Percentiles rank a stretch among this genome's conserved stretches.
Conservation (phyloP, 2,113 vertebrate genomes). For the Daubentonia madagascariensis region DNA sequence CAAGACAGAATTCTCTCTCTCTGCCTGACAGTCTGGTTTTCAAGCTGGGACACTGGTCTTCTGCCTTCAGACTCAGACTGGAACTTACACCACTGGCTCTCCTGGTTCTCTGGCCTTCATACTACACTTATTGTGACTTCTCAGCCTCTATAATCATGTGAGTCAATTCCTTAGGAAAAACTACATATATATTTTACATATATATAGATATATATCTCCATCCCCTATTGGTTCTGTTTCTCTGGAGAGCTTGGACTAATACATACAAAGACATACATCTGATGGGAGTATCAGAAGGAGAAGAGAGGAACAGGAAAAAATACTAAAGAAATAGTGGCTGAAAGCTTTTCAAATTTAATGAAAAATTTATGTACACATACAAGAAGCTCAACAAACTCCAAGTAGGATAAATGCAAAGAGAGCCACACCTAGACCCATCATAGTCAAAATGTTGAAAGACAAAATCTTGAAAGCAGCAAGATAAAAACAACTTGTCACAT, state of each 20-base stretch:
- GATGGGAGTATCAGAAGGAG: background rate
- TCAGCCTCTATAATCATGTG: background rate
- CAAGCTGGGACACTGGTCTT: background rate
- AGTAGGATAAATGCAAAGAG: background rate
- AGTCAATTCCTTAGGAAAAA: background rate
- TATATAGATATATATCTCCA: background rate
- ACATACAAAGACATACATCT: background rate
- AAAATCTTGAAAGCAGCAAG: background rate
- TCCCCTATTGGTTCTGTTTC: background rate
- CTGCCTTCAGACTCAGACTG: background rate
- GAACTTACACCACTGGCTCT: background rate
- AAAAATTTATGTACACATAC: background rate
- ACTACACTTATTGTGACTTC: background rate
- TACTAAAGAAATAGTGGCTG: background rate
- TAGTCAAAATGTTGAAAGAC: background rate
- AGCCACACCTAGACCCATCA: background rate
- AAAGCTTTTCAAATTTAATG: background rate
- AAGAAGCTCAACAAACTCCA: background rate
- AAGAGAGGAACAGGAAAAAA: constrained; percentile 15
- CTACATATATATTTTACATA: too few relatives aligned
- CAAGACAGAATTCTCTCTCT: background rate
- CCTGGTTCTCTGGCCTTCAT: background rate
- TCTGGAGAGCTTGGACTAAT: background rate
- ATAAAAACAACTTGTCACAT: constrained; percentile 16
- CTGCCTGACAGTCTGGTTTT: background rate